Conservation (phyloP, 2,113 vertebrate genomes). For the Murina feae region DNA sequence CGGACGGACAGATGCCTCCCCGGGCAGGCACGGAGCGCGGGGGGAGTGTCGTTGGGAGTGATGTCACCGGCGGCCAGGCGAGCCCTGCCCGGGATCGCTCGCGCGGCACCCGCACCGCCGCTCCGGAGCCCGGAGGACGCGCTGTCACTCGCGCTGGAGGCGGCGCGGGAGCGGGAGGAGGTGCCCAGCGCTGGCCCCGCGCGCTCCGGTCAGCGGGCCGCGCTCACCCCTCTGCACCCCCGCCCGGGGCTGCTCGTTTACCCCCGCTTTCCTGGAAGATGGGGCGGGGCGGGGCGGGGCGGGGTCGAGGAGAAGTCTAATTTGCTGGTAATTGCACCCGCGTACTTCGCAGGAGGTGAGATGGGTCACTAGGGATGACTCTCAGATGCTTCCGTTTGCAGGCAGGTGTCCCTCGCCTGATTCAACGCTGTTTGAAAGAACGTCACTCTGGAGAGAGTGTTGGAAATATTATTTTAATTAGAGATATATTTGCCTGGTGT, state of each 20-base stretch:
- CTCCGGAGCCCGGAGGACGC: conserved; percentile 64
- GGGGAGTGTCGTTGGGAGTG: conserved; percentile 64
- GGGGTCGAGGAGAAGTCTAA: background rate
- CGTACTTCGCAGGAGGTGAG: background rate
- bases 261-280: background rate
- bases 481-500: background rate
- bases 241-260: background rate
- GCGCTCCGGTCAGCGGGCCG: background rate
- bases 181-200: background rate
- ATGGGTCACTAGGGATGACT: background rate
- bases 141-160: conserved; percentile 61
- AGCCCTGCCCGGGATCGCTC: conserved; percentile 63
- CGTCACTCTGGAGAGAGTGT: background rate
- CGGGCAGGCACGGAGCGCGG: conserved; percentile 17
- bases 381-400: background rate
- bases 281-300: background rate
- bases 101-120: conserved; percentile 46
- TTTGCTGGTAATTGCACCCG: background rate
- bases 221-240: background rate
- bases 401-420: background rate
- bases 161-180: background rate
- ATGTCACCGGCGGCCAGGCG: conserved; percentile 74
- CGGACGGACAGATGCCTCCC: conserved; percentile 7
- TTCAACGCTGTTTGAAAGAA: fast-evolving
- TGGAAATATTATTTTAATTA: background rate